phyloP scores from a whole-genome alignment of 2,113 vertebrate species.

The Ellobius talpinus region DNA sequence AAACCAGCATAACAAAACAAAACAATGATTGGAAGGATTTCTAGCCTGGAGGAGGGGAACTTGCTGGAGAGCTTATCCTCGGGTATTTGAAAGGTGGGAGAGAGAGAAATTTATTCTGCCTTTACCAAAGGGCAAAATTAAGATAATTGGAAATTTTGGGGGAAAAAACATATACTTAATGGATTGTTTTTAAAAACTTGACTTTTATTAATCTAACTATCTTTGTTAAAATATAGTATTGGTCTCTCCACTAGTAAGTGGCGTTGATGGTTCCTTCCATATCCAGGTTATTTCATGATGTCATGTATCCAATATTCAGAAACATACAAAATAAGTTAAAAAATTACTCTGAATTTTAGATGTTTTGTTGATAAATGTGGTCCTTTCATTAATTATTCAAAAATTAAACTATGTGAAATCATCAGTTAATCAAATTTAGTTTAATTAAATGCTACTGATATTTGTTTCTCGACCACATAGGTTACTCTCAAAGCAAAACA shows the following conservation, averaged over 20 bases:
- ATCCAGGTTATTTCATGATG: background rate
- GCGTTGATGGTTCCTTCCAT: background rate
- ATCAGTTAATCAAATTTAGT: constrained; percentile 7
- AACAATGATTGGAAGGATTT: background rate
- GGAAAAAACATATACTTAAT: background rate
- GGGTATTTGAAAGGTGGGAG: background rate
- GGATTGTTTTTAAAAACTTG: background rate
- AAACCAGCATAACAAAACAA: background rate
- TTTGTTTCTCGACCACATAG: background rate
- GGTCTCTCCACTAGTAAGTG: background rate
- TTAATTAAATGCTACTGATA: constrained; percentile 57
- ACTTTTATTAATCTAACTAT: background rate
- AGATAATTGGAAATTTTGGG: background rate
- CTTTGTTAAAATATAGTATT: background rate
- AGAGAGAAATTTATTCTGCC: constrained; percentile 37
- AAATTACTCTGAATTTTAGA: constrained; percentile 48
- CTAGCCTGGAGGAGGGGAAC: background rate
- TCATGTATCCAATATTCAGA: background rate
- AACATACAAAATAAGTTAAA: constrained; percentile 21
- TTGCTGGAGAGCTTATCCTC: background rate
- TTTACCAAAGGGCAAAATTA: background rate
- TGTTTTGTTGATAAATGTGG: background rate
- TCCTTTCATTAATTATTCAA: constrained; percentile 6
- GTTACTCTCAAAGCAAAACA: background rate
- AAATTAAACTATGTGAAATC: constrained; percentile 48